Conservation (phyloP, 1,140 invertebrate species). For the Agraylea sexmaculata region DNA sequence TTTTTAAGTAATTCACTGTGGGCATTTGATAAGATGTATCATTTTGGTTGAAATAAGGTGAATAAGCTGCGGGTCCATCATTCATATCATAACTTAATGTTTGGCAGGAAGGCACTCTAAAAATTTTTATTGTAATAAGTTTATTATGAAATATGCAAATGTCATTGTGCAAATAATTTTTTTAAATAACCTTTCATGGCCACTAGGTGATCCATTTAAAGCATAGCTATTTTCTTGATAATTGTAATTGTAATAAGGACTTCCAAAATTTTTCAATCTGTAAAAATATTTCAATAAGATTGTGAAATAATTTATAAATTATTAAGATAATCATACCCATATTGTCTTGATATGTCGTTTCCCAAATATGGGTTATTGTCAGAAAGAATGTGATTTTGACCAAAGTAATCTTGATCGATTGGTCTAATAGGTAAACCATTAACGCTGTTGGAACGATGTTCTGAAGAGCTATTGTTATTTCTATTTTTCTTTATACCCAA, state of each 20-base stretch:
- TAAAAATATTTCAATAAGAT: constrained; percentile 6
- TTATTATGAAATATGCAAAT: neutral
- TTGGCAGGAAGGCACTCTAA: constrained; percentile 15
- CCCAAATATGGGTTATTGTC: constrained; percentile 9
- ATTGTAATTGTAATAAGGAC: constrained; percentile 18
- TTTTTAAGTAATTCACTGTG: constrained; percentile 9
- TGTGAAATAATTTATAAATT: constrained; percentile 4
- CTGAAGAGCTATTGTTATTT: constrained; percentile 52
- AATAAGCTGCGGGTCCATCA: constrained; percentile 16
- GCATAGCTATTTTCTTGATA: constrained; percentile 19
- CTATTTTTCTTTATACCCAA: constrained; percentile 47
- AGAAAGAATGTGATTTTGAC: constrained; percentile 15
- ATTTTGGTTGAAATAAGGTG: constrained; percentile 16
- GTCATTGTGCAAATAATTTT: too few relatives aligned
- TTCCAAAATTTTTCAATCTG: constrained; percentile 14
- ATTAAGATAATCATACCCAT: constrained; percentile 3
- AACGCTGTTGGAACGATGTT: constrained; percentile 34
- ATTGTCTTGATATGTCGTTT: constrained; percentile 12
- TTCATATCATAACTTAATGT: constrained; percentile 13
- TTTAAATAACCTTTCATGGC: constrained; percentile 18
- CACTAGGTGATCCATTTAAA: constrained; percentile 11
- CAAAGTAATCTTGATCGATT: constrained; percentile 27
- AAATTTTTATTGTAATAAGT: neutral
- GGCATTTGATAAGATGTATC: constrained; percentile 14
- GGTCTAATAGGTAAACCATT: constrained; percentile 24